Conservation (phyloP, 2,888 invertebrate genomes). For the Zonitis immaculata region DNA sequence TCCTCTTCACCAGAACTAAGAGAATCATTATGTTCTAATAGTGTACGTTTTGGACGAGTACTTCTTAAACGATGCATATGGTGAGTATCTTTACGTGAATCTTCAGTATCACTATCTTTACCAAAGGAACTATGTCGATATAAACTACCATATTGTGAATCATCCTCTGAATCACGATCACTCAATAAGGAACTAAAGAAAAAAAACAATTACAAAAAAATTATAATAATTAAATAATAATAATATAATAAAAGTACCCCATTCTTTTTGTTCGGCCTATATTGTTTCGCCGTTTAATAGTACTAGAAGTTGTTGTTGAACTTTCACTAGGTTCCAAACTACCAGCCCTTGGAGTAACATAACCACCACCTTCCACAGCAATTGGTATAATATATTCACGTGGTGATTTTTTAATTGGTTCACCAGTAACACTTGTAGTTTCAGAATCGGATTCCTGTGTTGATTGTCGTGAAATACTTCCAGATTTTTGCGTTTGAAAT, state of each 20-base stretch:
- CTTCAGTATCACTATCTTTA: conserved; percentile 58
- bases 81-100: conserved; percentile 49
- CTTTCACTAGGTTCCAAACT: conserved; percentile 71
- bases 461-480: conserved; percentile 57
- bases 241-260: conserved; percentile 54
- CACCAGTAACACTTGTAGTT: conserved; percentile 54
- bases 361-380: conserved; percentile 85
- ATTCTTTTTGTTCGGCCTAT: conserved; percentile 60
- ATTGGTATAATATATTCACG: conserved; percentile 92
- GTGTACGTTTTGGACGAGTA: conserved; percentile 62
- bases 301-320: conserved; percentile 54
- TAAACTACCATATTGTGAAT: conserved; percentile 56
- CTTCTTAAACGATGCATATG: conserved; percentile 69
- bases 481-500: conserved; percentile 43
- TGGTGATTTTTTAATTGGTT: conserved; percentile 82
- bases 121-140: conserved; percentile 56
- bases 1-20: conserved; percentile 85
- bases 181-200: conserved; percentile 62
- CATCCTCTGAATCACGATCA: conserved; percentile 67
- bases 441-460: conserved; percentile 70
- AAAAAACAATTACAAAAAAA: too few species aligned
- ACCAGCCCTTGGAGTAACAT: conserved; percentile 70
- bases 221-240: conserved; percentile 11
- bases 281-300: conserved; percentile 51
- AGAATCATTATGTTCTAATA: conserved; percentile 72